These are phyloP conservation scores for Dallia pectoralis DNA, from an alignment of 2,797 vertebrate genomes.

Conservation along the genomic window DNA sequence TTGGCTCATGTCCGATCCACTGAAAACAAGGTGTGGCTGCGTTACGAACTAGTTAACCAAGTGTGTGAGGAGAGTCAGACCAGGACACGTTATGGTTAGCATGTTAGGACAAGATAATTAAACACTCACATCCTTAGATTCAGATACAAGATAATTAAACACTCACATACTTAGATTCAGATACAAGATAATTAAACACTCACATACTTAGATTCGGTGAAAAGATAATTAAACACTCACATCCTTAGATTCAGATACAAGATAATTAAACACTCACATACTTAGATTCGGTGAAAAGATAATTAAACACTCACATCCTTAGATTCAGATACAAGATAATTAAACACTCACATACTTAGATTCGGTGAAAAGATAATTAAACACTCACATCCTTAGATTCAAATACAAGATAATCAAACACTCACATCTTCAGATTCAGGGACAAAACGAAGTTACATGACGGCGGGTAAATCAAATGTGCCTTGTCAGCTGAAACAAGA, in stretches of 20 bases:
- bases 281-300: too few species aligned
- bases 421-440: too few species aligned
- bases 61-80: neutral
- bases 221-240: neutral
- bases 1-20: neutral
- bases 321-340: too few species aligned
- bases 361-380: neutral
- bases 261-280: neutral
- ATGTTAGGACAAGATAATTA: neutral
- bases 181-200: too few species aligned
- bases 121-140: neutral
- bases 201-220: too few species aligned
- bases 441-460: too few species aligned
- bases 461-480: too few species aligned
- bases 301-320: too few species aligned
- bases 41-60: neutral
- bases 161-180: too few species aligned
- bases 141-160: neutral
- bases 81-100: neutral
- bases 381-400: too few species aligned
- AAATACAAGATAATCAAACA: too few species aligned
- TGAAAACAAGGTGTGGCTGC: neutral
- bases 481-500: too few species aligned
- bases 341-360: neutral
- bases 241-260: neutral